Evolutionary conservation across 2,113 vertebrate genomes (phyloP).

Genomic region (Ifrita kowaldi): DNA sequence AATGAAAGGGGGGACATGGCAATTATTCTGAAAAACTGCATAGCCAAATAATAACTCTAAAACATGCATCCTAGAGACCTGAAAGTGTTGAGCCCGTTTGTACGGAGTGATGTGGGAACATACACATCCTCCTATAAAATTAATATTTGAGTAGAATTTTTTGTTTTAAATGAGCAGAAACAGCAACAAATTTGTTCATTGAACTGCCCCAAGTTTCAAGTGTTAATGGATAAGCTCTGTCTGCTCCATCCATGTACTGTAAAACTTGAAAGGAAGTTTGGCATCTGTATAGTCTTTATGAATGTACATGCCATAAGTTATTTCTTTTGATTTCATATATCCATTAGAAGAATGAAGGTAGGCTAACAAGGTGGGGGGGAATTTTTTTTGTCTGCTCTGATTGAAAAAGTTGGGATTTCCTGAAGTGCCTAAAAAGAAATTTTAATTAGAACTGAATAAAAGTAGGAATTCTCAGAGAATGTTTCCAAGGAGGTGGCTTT

Average conservation of each 20-base stretch:
- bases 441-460: background rate
- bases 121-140: background rate
- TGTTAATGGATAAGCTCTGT: background rate
- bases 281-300: background rate
- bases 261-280: background rate
- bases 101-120: background rate
- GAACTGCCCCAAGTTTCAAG: background rate
- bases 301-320: accelerated
- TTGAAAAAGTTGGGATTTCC: background rate
- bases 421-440: background rate
- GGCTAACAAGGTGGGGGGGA: background rate
- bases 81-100: background rate
- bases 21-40: background rate
- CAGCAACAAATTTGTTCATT: background rate
- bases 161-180: background rate
- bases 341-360: background rate
- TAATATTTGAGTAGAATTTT: background rate
- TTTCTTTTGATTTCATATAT: background rate
- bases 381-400: background rate
- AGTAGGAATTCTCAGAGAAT: background rate
- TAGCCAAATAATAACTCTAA: background rate
- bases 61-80: background rate
- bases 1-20: background rate
- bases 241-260: background rate
- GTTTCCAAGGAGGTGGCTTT: background rate